phyloP scores from a whole-genome alignment of 2,797 vertebrate species.

The Fringilla coelebs region DNA sequence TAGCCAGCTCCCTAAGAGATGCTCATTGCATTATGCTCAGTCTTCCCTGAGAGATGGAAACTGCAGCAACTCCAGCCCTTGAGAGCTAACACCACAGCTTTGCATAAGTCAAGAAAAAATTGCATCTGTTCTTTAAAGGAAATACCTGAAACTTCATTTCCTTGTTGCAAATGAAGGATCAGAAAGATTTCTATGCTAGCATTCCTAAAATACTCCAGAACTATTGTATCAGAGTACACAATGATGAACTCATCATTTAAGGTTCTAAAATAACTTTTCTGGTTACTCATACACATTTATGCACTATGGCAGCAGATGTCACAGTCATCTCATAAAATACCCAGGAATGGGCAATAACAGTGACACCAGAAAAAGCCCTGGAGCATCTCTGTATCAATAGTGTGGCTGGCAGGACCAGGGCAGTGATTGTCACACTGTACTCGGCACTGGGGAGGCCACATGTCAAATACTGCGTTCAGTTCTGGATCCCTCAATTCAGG shows the following conservation, averaged over 20 bases:
- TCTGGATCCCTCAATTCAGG: not conserved
- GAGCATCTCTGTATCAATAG: not conserved
- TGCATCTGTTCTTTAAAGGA: not conserved
- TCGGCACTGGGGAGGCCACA: not conserved
- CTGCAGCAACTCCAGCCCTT: not conserved
- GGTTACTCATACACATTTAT: not conserved
- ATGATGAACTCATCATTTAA: not conserved
- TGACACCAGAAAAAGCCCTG: not conserved
- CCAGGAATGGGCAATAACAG: not conserved
- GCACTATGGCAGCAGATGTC: not conserved
- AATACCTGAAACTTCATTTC: not conserved
- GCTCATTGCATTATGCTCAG: not conserved
- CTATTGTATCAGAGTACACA: not conserved
- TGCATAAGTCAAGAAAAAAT: not conserved
- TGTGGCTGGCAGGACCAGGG: not conserved
- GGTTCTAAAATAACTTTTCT: not conserved
- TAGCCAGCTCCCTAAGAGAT: not conserved
- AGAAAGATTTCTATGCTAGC: not conserved
- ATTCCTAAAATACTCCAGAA: not conserved
- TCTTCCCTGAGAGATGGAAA: not conserved
- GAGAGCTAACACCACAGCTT: not conserved
- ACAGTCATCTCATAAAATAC: not conserved
- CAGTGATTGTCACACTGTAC: not conserved
- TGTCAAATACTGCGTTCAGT: not conserved
- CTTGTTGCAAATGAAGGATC: not conserved